A percentile compares a stretch with the other conserved stretches of the same genome.
phyloP scores from a whole-genome alignment of 2,113 vertebrate species.

The Thymallus thymallus region DNA sequence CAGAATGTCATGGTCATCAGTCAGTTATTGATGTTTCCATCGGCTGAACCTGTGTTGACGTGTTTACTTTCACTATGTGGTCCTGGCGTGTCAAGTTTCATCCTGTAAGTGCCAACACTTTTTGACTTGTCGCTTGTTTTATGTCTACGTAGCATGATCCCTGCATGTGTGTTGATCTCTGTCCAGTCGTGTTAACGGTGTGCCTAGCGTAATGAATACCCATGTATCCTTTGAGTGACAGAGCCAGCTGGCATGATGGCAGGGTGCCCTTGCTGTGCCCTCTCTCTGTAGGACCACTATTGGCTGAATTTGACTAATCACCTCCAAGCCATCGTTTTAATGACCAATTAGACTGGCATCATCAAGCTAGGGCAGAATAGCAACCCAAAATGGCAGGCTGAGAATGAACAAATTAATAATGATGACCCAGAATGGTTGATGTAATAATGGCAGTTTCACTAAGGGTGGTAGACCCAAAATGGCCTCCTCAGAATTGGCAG shows the following conservation, averaged over 20 bases:
- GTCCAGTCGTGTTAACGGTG: slow-evolving; percentile 38
- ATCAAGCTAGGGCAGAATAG: slow-evolving; percentile 13
- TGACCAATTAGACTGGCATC: slow-evolving; percentile 44
- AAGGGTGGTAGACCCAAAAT: neutral
- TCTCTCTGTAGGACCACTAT: slow-evolving; percentile 20
- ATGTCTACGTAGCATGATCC: slow-evolving; percentile 6
- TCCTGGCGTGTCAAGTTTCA: slow-evolving; percentile 5
- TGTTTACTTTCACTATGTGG: too few species aligned
- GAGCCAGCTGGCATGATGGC: slow-evolving; percentile 62
- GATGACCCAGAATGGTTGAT: slow-evolving; percentile 32
- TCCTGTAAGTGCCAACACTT: slow-evolving; percentile 14
- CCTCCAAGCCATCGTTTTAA: slow-evolving; percentile 26
- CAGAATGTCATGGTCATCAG: too few species aligned
- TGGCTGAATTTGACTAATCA: slow-evolving; percentile 42
- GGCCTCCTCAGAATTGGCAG: neutral
- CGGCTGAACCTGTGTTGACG: too few species aligned
- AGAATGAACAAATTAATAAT: slow-evolving; percentile 10
- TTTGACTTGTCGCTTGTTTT: slow-evolving; percentile 9
- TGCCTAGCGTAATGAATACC: slow-evolving; percentile 51
- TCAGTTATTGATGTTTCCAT: too few species aligned
- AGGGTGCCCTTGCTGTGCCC: slow-evolving; percentile 29
- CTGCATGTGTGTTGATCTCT: slow-evolving; percentile 34
- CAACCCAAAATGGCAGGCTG: slow-evolving; percentile 9
- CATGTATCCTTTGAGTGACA: slow-evolving; percentile 44
- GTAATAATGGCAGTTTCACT: slow-evolving; percentile 15